Conservation (phyloP, 2,888 invertebrate species). For the Dinocampus coccinellae region DNA sequence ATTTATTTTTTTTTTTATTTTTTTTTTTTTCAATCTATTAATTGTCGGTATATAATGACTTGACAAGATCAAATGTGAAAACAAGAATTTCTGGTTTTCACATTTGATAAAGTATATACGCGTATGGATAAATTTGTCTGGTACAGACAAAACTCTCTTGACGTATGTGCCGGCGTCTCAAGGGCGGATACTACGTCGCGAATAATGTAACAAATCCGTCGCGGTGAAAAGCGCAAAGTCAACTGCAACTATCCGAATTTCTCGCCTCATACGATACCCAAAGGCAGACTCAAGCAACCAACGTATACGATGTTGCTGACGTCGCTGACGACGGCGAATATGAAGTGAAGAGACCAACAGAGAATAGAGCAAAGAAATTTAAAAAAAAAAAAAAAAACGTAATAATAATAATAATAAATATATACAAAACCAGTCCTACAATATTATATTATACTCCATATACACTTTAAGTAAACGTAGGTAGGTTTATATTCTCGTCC, state of each 20-base stretch:
- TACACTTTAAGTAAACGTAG: constrained; percentile 14
- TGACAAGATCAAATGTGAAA: constrained; percentile 11
- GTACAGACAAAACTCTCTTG: constrained; percentile 6
- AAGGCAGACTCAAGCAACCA: not conserved
- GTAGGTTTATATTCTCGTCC: not conserved
- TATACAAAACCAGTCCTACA: not conserved
- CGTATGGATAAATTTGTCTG: not conserved
- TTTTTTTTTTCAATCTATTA: too few species aligned
- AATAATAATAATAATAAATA: too few species aligned
- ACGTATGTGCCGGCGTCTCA: constrained; percentile 10
- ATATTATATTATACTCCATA: constrained; percentile 13
- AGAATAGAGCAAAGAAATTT: too few species aligned
- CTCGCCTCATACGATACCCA: constrained; percentile 15
- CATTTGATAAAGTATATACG: not conserved
- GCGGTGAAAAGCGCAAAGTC: constrained; percentile 25
- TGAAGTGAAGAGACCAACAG: not conserved
- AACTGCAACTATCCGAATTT: constrained; percentile 24
- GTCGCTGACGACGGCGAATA: too few species aligned
- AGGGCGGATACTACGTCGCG: constrained; percentile 7
- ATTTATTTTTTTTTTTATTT: too few species aligned
- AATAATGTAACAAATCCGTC: constrained; percentile 24
- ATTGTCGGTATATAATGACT: not conserved
- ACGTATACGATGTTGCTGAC: too few species aligned
- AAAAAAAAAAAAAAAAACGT: too few species aligned
- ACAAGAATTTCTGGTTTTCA: constrained; percentile 32